Evolutionary conservation across 1,140 invertebrate species (phyloP).

Genomic region (Pseudomyrmex gracilis): DNA sequence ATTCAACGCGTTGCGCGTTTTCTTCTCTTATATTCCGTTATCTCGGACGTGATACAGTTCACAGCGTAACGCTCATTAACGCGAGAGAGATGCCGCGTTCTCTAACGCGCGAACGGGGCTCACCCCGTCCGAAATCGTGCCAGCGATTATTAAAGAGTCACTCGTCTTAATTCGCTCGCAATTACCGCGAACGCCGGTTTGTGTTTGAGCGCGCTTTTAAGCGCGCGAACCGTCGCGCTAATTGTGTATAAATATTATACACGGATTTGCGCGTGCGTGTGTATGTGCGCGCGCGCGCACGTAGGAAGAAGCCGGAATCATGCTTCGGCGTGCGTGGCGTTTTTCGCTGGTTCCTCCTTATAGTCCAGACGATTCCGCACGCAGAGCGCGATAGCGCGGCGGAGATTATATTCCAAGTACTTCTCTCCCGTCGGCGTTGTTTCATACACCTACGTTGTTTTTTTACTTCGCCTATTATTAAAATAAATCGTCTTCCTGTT

Average conservation of each 20-base stretch:
- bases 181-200: neutral
- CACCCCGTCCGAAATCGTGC: constrained; percentile 1
- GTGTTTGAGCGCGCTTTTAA: neutral
- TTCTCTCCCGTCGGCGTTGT: too few relatives aligned
- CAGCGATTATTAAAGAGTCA: neutral
- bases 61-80: constrained; percentile 12
- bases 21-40: constrained; percentile 27
- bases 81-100: neutral
- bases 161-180: constrained; percentile 15
- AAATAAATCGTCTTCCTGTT: neutral
- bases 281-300: constrained; percentile 4
- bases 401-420: constrained; percentile 5
- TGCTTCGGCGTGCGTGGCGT: constrained; percentile 77
- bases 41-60: neutral
- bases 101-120: neutral
- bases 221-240: constrained; percentile 50
- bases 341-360: constrained; percentile 77
- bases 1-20: constrained; percentile 8
- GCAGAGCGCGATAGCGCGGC: constrained; percentile 21
- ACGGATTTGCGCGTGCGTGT: neutral
- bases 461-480: constrained; percentile 13
- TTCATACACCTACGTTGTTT: neutral
- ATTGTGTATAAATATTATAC: constrained; percentile 55
- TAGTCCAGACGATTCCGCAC: constrained; percentile 56
- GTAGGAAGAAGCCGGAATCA: constrained; percentile 60